Base-by-base conservation (phyloP, 1,140 invertebrate species). In the Drosophila mauritiana region DNA sequence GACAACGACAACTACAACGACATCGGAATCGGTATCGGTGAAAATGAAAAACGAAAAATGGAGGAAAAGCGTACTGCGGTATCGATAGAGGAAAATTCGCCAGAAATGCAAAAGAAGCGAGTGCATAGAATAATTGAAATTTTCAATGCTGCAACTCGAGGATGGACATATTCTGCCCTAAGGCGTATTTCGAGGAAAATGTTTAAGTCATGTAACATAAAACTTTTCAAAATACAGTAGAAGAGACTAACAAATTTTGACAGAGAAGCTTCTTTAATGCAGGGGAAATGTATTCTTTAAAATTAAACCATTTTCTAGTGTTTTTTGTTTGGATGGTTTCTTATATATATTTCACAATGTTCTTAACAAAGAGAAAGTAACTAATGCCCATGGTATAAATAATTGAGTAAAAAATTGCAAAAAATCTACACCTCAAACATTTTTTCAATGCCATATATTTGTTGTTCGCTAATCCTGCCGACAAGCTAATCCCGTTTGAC, bases 381-480 rank as follows among this genome's bases (percentile, higher is more conserved):
- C 27, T 8, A 8, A 31, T 10, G 31, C 31, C 31, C 31, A 31
- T 31, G 7, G 3, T 10, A 31, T 31, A 31, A 6, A 31, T 20
- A 59, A 37, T 31, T 65, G 52, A 52, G 15, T n/a, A 10, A 36
- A 31, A 42, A 63, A 68, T 22, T 13, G 25, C 36, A 20, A 17
- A 67, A 34, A 45, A 27, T 27, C 6, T 5, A 3, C 0, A 34
- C 8, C 12, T 68, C 45, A 13, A 67, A 37, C 37, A 20, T 59
- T 68, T 68, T 63, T 67, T 80, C 74, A 75, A 76, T 76, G 73
- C 54, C 57, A 78, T 40, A 55, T 70, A 52, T 77, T 70, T 77
- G 45, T 55, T 51, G 55, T n/a, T 40, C 37, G 49, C 52, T 58
- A 78, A 78, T 63, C 37, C 70, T 25, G 59, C 22, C 52, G 51